A percentile compares a stretch with the other conserved stretches of the same genome.
These are phyloP conservation scores for Thermophis baileyi DNA, from an alignment of 2,113 vertebrate genomes.

Conservation along the genomic window DNA sequence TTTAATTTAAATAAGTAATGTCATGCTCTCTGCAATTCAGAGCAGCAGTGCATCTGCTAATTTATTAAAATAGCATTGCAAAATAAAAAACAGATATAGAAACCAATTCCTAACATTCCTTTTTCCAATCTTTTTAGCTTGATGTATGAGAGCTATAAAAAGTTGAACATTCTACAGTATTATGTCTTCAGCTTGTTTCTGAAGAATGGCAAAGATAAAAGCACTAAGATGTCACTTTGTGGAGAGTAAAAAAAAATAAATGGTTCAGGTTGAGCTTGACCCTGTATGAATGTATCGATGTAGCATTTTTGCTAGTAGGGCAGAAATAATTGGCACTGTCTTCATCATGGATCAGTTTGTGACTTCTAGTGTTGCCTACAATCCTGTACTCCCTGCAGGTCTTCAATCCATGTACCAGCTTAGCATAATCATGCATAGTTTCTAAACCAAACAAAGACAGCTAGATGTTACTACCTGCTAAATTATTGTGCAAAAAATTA, in stretches of 20 bases:
- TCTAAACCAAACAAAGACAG: neutral
- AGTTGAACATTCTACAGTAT: neutral
- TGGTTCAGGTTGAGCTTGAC: neutral
- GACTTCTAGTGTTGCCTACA: neutral
- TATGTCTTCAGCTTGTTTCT: neutral
- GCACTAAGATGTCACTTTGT: neutral
- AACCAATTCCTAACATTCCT: constrained; percentile 19
- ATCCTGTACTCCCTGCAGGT: neutral
- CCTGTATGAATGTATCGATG: neutral
- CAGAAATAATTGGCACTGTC: neutral
- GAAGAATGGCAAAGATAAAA: neutral
- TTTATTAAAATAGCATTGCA: neutral
- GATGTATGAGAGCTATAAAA: constrained; percentile 5
- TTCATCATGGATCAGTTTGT: neutral
- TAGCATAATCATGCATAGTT: neutral
- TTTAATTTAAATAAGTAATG: neutral
- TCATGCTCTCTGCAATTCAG: neutral
- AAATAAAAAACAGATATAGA: constrained; percentile 32
- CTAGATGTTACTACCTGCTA: neutral
- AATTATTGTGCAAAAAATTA: neutral
- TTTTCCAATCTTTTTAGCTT: constrained; percentile 1
- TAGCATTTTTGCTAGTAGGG: neutral
- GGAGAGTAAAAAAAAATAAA: neutral
- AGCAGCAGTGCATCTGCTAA: constrained; percentile 30
- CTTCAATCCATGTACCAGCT: neutral